Conservation (phyloP, 2,888 invertebrate species). For the Pandemis corylana region DNA sequence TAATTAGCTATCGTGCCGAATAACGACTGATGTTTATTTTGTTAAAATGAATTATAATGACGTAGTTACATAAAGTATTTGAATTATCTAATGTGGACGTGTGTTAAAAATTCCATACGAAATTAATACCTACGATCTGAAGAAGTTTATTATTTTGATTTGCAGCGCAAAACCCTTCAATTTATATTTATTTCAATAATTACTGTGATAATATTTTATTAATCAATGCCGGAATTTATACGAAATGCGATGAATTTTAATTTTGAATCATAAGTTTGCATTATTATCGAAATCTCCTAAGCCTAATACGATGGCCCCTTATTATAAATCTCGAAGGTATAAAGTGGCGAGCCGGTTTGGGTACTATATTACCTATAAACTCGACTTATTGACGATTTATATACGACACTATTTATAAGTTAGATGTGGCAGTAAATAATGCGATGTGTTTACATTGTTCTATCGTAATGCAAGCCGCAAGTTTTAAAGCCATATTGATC, state of each 20-base stretch:
- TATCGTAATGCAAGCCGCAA: constrained; percentile 65
- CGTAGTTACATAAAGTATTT: constrained; percentile 23
- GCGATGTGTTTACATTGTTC: constrained; percentile 64
- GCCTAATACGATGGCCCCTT: constrained; percentile 21
- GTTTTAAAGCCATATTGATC: constrained; percentile 79
- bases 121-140: constrained; percentile 18
- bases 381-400: constrained; percentile 48
- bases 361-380: constrained; percentile 27
- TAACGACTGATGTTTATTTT: constrained; percentile 36
- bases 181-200: constrained; percentile 39
- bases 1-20: constrained; percentile 13
- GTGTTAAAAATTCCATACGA: constrained; percentile 27
- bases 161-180: constrained; percentile 24
- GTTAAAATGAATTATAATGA: constrained; percentile 30
- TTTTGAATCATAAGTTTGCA: constrained; percentile 31
- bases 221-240: constrained; percentile 38
- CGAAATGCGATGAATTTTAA: constrained; percentile 29
- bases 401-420: constrained; percentile 60
- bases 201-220: constrained; percentile 42
- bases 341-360: constrained; percentile 33
- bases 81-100: constrained; percentile 18
- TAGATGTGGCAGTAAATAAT: constrained; percentile 65
- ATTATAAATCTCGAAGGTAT: constrained; percentile 21
- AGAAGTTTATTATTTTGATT: constrained; percentile 32
- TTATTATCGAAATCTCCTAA: constrained; percentile 23